Base-by-base conservation (phyloP, 2,797 vertebrate species). In the Cynodonichthys magdalenae region DNA sequence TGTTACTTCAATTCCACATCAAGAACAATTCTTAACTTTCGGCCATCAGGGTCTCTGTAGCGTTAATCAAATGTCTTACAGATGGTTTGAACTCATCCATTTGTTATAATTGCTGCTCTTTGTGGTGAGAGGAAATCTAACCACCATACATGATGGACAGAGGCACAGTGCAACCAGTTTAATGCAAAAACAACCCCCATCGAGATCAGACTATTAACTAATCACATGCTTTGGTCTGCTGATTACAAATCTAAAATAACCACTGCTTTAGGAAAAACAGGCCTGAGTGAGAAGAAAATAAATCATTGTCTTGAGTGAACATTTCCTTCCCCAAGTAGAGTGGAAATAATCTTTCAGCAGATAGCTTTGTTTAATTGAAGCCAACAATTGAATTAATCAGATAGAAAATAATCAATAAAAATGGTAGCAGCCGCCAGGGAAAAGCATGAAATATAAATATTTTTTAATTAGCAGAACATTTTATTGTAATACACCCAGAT, bases 1-100 rank as follows among this genome's bases (percentile, higher is more conserved):
- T 83, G 90, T 91, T 88, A 91, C 86, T 46, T 77, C 82, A 75
- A 73, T 87, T 89, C 79, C 79, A 83, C 77, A 84, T 88, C 77
- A 81, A 72, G 79, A 19, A 79, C 83, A 68, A 75, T 79, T 80
- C 61, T 53, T 65, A 67, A 66, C 68, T 54, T 59, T 56, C 62
- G 45, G 53, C 59, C 18, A 56, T 80, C 71, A 63, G 63, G 74
- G 73, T 75, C 77, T 83, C 59, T 29, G 80, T 75, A 53, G 80
- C 65, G 80, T 88, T 93, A 93, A 93, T 92, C 89, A 91, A 92
- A 93, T 93, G 87, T 92, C 89, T 93, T 90, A 92, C 92, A 91
- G 88, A 91, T 73, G 89, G 88, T 93, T 93, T 90, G 91, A 93
- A 92, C 81, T 89, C 89, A 92, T 89, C 90, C 93, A 90, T 90